phyloP scores from a whole-genome alignment of 2,113 vertebrate genomes.

The Hypomesus transpacificus region DNA sequence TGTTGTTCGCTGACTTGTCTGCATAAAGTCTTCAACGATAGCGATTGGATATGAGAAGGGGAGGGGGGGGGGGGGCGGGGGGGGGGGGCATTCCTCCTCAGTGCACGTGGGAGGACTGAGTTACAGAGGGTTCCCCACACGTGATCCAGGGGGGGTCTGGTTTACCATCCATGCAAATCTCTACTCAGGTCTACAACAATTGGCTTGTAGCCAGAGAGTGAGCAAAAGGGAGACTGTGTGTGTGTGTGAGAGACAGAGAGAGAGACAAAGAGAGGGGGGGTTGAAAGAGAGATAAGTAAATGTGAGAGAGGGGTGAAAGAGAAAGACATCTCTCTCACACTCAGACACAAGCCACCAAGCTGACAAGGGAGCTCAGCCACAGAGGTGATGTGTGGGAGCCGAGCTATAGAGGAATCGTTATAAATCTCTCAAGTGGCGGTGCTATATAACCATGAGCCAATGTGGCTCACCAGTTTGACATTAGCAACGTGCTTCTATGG shows the following conservation, averaged over 20 bases:
- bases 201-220: slow-evolving; percentile 33
- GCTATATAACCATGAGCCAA: slow-evolving; percentile 12
- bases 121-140: slow-evolving; percentile 41
- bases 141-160: slow-evolving; percentile 31
- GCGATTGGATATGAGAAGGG: no score
- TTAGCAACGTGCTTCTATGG: slow-evolving; percentile 46
- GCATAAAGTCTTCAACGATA: no score
- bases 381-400: slow-evolving; percentile 2
- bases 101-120: slow-evolving; percentile 45
- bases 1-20: no score
- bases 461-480: slow-evolving; percentile 28
- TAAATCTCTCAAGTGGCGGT: slow-evolving; percentile 30
- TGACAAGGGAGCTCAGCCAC: neutral
- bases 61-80: no score
- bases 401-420: neutral
- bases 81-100: slow-evolving; percentile 20
- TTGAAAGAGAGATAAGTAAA: slow-evolving; percentile 11
- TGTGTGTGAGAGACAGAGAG: slow-evolving; percentile 2
- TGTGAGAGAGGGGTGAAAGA: neutral
- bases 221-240: neutral
- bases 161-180: slow-evolving; percentile 4
- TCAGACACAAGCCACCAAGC: neutral
- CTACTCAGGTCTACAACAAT: slow-evolving; percentile 24
- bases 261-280: slow-evolving; percentile 19
- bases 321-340: neutral